Percentiles rank a stretch among this genome's conserved stretches.
These are phyloP conservation scores for Hydropsyche tenuis DNA, from an alignment of 1,140 invertebrate species.

Conservation along the genomic window DNA sequence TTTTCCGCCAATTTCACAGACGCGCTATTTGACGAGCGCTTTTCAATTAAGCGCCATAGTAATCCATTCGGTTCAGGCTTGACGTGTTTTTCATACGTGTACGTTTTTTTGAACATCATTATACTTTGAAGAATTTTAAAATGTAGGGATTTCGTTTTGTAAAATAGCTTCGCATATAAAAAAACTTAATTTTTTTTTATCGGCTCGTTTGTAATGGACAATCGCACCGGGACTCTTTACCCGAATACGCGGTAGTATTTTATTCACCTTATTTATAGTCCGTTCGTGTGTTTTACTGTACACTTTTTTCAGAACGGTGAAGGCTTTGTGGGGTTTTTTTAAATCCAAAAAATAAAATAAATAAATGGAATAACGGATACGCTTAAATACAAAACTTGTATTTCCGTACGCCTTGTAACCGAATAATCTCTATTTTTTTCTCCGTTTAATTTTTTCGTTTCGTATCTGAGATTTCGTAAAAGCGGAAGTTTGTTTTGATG, in stretches of 20 bases:
- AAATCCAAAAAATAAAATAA: background rate
- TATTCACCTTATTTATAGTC: conserved; percentile 25
- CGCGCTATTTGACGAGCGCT: background rate
- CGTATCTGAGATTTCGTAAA: background rate
- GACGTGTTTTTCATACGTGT: background rate
- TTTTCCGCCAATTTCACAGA: background rate
- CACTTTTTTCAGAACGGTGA: background rate
- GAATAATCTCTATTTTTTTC: background rate
- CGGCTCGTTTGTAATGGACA: conserved; percentile 9
- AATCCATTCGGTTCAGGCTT: background rate
- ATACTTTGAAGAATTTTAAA: too few species aligned
- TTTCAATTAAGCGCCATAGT: background rate
- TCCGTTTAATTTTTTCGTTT: background rate
- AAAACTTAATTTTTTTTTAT: background rate
- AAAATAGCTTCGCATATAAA: background rate
- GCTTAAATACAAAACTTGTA: background rate
- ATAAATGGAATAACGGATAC: background rate
- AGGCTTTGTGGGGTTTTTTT: background rate
- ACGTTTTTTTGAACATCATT: background rate
- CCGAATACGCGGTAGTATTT: conserved; percentile 3
- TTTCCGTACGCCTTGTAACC: background rate
- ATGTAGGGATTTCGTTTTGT: background rate
- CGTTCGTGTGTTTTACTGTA: background rate
- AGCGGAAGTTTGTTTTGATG: background rate
- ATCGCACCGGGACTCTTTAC: conserved; percentile 16